Evolutionary conservation across 2,888 invertebrate genomes (phyloP).

Genomic region (Caenorhabditis sulstoni): DNA sequence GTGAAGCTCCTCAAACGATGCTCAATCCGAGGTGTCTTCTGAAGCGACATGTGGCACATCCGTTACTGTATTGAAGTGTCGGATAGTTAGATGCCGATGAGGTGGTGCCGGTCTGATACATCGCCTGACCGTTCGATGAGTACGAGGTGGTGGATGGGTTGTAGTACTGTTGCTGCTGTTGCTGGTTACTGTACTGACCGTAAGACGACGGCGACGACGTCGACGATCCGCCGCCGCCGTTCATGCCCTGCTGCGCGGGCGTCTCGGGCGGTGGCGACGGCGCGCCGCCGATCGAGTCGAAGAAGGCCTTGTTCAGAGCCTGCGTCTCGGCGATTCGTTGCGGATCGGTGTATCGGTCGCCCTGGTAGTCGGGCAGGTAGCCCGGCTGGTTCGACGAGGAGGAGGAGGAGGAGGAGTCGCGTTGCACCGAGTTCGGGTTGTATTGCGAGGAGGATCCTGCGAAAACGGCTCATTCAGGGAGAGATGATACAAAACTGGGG

Average conservation of each 20-base stretch:
- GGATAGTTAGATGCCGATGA: slow-evolving; percentile 3
- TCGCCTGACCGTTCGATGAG: slow-evolving; percentile 43
- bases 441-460: slow-evolving; percentile 31
- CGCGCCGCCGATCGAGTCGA: slow-evolving; percentile 74
- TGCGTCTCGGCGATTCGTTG: slow-evolving; percentile 74
- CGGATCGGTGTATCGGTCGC: slow-evolving; percentile 75
- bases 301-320: slow-evolving; percentile 73
- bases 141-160: slow-evolving; percentile 29
- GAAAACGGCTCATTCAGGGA: slow-evolving; percentile 12
- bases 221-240: slow-evolving; percentile 16
- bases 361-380: slow-evolving; percentile 77
- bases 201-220: slow-evolving; percentile 11
- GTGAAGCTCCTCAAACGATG: too few species aligned
- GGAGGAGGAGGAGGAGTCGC: slow-evolving; percentile 45
- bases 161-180: slow-evolving; percentile 3
- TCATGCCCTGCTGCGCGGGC: slow-evolving; percentile 67
- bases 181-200: slow-evolving; percentile 45
- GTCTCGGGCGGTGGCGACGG: slow-evolving; percentile 68
- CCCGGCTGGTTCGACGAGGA: slow-evolving; percentile 68
- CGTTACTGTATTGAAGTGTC: slow-evolving; percentile 36
- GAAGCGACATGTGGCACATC: slow-evolving; percentile 45
- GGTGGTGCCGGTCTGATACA: slow-evolving; percentile 26
- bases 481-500: slow-evolving; percentile 3
- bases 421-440: slow-evolving; percentile 39
- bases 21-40: slow-evolving; percentile 33